Evolutionary conservation across 2,113 vertebrate species (phyloP).

Genomic region (Gopherus evgoodei): DNA sequence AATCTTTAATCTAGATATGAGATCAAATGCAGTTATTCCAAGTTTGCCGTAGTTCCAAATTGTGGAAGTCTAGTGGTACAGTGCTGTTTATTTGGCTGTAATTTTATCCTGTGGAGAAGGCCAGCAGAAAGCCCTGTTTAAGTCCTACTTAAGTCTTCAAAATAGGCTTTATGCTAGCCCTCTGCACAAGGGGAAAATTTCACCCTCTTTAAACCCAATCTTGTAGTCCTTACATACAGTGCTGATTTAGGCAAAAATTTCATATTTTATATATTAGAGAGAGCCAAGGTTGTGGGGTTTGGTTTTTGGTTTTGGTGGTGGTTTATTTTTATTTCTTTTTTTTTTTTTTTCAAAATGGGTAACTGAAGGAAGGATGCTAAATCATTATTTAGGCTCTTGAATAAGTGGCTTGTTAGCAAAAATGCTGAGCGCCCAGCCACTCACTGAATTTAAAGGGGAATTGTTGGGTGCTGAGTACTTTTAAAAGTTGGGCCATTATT

Average conservation of each 20-base stretch:
- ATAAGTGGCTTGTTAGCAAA: background rate
- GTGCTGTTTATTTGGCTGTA: conserved; percentile 4
- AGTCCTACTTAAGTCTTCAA: conserved; percentile 3
- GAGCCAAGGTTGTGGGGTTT: background rate
- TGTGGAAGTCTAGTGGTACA: conserved; percentile 36
- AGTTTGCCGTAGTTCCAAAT: conserved; percentile 44
- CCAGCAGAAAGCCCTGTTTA: conserved; percentile 26
- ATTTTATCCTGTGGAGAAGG: conserved; percentile 11
- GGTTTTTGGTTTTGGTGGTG: too few species aligned
- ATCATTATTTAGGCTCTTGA: background rate
- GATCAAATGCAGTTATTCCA: conserved; percentile 31
- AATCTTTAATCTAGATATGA: conserved; percentile 19
- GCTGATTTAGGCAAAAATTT: background rate
- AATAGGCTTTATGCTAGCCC: background rate
- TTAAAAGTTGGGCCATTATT: background rate
- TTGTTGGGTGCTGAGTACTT: conserved; percentile 14
- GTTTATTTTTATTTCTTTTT: background rate
- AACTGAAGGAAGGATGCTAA: background rate
- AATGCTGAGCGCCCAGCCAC: background rate
- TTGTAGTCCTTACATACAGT: background rate
- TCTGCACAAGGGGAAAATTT: conserved; percentile 37
- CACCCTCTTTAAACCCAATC: background rate
- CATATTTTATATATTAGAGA: background rate
- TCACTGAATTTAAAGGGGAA: background rate
- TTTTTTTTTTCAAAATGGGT: background rate